Evolutionary conservation across 1,140 invertebrate species (phyloP).

Genomic region (Zaprionus capensis): DNA sequence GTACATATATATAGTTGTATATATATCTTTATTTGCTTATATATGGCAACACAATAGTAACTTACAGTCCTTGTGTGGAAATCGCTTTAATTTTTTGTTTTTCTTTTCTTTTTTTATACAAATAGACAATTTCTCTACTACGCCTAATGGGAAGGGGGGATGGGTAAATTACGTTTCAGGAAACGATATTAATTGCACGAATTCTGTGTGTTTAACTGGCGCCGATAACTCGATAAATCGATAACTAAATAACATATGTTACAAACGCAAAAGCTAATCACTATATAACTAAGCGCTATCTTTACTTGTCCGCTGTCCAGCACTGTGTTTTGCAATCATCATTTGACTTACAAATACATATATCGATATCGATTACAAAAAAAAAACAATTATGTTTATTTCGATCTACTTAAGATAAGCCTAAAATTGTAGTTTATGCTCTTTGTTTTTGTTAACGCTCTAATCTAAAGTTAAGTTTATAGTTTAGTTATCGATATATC

Average conservation of each 20-base stretch:
- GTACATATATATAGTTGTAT: slow-evolving; percentile 39
- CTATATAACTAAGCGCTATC: slow-evolving; percentile 44
- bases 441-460: slow-evolving; percentile 27
- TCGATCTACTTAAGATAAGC: slow-evolving; percentile 47
- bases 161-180: slow-evolving; percentile 12
- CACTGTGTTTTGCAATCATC: slow-evolving; percentile 26
- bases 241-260: slow-evolving; percentile 45
- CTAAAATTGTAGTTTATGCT: slow-evolving; percentile 35
- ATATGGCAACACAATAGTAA: slow-evolving; percentile 80
- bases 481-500: slow-evolving; percentile 15
- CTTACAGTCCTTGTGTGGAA: slow-evolving; percentile 64
- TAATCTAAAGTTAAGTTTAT: slow-evolving; percentile 31
- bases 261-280: slow-evolving; percentile 45
- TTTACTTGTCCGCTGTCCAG: slow-evolving; percentile 52
- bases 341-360: slow-evolving; percentile 20
- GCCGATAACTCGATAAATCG: slow-evolving; percentile 20
- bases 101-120: slow-evolving; percentile 63
- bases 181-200: slow-evolving; percentile 49
- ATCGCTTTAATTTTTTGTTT: slow-evolving; percentile 19
- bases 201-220: slow-evolving; percentile 24
- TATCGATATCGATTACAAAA: slow-evolving; percentile 26
- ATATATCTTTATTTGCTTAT: slow-evolving; percentile 51
- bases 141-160: slow-evolving; percentile 13
- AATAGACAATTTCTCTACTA: slow-evolving; percentile 69
- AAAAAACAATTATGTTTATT: slow-evolving; percentile 26